These are phyloP conservation scores for Zingel zingel DNA, from an alignment of 2,113 vertebrate genomes.

Conservation along the genomic window DNA sequence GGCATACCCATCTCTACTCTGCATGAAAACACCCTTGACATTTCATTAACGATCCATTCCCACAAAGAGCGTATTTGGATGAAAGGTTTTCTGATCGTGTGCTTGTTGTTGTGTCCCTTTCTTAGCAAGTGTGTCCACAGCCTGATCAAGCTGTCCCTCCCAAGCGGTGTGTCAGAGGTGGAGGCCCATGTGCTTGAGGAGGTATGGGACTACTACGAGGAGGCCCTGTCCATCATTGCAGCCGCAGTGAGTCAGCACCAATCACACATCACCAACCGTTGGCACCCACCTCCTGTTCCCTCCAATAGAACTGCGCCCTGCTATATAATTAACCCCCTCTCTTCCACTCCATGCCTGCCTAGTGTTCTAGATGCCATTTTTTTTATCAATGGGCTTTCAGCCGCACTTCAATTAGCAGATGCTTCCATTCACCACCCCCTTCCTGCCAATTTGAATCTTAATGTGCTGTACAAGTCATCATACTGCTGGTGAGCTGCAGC, in stretches of 20 bases:
- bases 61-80: not conserved
- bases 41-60: not conserved
- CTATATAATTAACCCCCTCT: constrained; percentile 81
- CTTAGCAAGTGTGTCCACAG: constrained; percentile 90
- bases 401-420: constrained; percentile 83
- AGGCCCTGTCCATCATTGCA: constrained; percentile 86
- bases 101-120: constrained; percentile 48
- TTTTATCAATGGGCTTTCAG: constrained; percentile 84
- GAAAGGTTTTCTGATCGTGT: constrained; percentile 19
- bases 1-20: constrained; percentile 74
- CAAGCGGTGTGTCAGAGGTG: constrained; percentile 81
- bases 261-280: constrained; percentile 57
- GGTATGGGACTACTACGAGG: constrained; percentile 90
- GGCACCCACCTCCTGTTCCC: constrained; percentile 60
- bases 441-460: constrained; percentile 84
- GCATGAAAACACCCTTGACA: constrained; percentile 13
- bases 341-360: constrained; percentile 67
- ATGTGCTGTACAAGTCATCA: constrained; percentile 76
- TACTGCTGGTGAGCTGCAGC: constrained; percentile 73
- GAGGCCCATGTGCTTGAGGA: constrained; percentile 87
- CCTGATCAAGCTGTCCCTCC: constrained; percentile 90
- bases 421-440: constrained; percentile 84
- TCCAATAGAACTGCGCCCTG: constrained; percentile 51
- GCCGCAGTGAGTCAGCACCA: constrained; percentile 87
- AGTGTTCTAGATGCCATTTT: constrained; percentile 74